Evolutionary conservation across 2,113 vertebrate genomes (phyloP), one percentile per base, ranked within the genome.

Genomic region (Ptychochromis oligacanthus): DNA sequence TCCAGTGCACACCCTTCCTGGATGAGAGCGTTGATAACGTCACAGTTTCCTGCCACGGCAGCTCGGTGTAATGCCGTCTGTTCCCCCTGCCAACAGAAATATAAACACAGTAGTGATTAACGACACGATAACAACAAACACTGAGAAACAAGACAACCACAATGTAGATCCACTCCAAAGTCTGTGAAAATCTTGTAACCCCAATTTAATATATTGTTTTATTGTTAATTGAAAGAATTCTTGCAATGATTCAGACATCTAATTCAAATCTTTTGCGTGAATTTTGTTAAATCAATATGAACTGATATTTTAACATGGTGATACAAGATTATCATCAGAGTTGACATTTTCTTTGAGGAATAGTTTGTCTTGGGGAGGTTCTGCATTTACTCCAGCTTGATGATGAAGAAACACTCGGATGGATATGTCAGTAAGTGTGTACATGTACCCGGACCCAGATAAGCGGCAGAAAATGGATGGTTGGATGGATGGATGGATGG

Each of bases 1-100:
- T 99, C 97, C 95, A 98, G 93, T 76, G 97, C 96, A 86, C 98
- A 98, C 0, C 98, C 98, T 92, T 99, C 98, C 83, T 97, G 97
- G 89, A 98, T 94, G 75, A 99, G 96, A 15, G 96, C 94, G 0
- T 95, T 90, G 81, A 99, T 97, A 83, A 99, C 70, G 15, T 98
- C 97, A 0, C 94, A 93, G 93, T 99, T 97, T 78, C 98, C 98
- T 94, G 97, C 97, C 72, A 98, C 95, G 1, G 98, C 95, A 49
- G 98, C 98, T 59, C 98, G 95, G 77, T 99, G 98, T 81, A 99
- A 62, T 0, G 98, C 98, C 1, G 98, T 99, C 96, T 99, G 98
- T 76, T 97, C 96, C 14, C 97, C 96, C 98, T 99, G 95, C 78
- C 60, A 76, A 75, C 49, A 91, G 7, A 67, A 59, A 87, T 72